Evolutionary conservation across 2,888 invertebrate species (phyloP).

Genomic region (Troglohyphantes excavatus): DNA sequence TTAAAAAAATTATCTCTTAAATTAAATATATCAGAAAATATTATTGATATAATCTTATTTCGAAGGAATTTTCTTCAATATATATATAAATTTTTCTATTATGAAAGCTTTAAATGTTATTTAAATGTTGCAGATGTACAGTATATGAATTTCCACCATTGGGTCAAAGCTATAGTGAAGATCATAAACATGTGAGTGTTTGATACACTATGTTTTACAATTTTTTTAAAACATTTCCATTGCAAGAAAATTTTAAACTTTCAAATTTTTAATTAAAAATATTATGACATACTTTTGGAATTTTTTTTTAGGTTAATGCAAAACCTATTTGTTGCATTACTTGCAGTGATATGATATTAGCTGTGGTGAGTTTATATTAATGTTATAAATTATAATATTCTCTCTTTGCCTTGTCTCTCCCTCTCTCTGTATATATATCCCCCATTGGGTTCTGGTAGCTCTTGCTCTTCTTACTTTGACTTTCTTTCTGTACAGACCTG

Average conservation of each 20-base stretch:
- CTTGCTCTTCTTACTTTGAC: too few species aligned
- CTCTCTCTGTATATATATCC: too few species aligned
- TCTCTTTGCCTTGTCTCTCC: not conserved
- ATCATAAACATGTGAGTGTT: conserved; percentile 59
- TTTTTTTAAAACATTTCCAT: not conserved
- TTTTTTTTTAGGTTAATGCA: conserved; percentile 25
- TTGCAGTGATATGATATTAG: conserved; percentile 58
- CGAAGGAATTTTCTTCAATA: too few species aligned
- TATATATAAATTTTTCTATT: too few species aligned
- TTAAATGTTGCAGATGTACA: conserved; percentile 52
- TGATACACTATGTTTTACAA: not conserved
- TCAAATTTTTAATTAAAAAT: not conserved
- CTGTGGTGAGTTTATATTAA: conserved; percentile 45
- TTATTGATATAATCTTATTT: too few species aligned
- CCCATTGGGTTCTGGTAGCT: not conserved
- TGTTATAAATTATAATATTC: not conserved
- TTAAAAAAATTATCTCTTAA: too few species aligned
- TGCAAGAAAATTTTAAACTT: not conserved
- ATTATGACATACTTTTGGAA: not conserved
- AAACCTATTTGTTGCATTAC: conserved; percentile 69
- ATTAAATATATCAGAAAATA: too few species aligned
- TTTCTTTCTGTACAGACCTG: too few species aligned
- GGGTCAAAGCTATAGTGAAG: conserved; percentile 30
- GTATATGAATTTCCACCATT: conserved; percentile 59
- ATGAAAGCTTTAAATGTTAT: too few species aligned